These are phyloP conservation scores for Drosophila sproati DNA, from an alignment of 1,140 invertebrate genomes.

Conservation along the genomic window DNA sequence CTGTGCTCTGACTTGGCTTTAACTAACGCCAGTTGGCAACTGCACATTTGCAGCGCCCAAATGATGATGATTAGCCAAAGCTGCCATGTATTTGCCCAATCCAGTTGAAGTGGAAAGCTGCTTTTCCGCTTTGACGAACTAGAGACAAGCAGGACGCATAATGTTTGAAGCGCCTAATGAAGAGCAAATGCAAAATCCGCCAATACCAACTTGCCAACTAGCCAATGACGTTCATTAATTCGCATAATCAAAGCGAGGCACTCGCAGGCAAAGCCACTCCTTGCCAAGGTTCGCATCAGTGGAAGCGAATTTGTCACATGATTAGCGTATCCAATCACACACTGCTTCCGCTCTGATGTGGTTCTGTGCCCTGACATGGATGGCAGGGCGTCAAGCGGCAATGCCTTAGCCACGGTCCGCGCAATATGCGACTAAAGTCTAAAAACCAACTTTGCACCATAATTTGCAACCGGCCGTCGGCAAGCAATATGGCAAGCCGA, in stretches of 20 bases:
- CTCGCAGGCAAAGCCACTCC: slow-evolving; percentile 18
- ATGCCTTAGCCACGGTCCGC: slow-evolving; percentile 8
- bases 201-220: background rate
- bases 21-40: background rate
- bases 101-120: slow-evolving; percentile 47
- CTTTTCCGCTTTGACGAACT: slow-evolving; percentile 46
- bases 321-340: slow-evolving; percentile 76
- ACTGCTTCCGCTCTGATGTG: slow-evolving; percentile 10
- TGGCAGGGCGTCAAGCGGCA: slow-evolving; percentile 43
- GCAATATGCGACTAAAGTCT: background rate
- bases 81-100: slow-evolving; percentile 50
- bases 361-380: slow-evolving; percentile 32
- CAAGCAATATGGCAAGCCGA: slow-evolving; percentile 55
- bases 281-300: slow-evolving; percentile 15
- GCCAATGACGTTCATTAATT: slow-evolving; percentile 64
- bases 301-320: slow-evolving; percentile 74
- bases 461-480: slow-evolving; percentile 45
- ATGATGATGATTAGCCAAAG: slow-evolving; percentile 27
- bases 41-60: slow-evolving; percentile 4
- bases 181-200: slow-evolving; percentile 70
- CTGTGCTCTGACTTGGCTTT: slow-evolving; percentile 9
- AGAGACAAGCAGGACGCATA: slow-evolving; percentile 63
- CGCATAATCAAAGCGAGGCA: slow-evolving; percentile 74
- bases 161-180: slow-evolving; percentile 60
- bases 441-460: slow-evolving; percentile 30